Percentiles rank a stretch among this genome's conserved stretches.
These are phyloP conservation scores for Junco hyemalis DNA, from an alignment of 2,113 vertebrate genomes.

Conservation along the genomic window DNA sequence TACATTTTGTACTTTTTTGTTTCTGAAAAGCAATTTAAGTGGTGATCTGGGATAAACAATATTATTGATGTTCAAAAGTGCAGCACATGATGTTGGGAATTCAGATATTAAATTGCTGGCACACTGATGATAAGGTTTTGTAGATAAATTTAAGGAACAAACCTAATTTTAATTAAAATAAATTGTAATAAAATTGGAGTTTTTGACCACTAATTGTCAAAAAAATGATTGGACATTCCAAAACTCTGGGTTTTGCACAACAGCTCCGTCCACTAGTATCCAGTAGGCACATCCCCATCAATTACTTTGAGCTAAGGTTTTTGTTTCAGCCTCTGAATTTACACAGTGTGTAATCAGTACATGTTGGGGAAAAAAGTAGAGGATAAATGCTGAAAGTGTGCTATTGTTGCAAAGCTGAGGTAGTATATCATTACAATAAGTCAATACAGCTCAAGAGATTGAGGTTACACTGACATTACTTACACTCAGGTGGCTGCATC, in stretches of 20 bases:
- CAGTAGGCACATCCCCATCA: neutral
- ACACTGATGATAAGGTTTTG: neutral
- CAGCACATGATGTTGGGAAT: neutral
- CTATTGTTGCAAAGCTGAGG: neutral
- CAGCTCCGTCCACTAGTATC: neutral
- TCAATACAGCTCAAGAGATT: neutral
- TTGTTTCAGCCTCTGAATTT: neutral
- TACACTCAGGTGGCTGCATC: neutral
- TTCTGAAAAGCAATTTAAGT: neutral
- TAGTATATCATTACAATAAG: neutral
- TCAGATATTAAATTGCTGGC: neutral
- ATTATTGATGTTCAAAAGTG: neutral
- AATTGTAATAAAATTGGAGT: constrained; percentile 24
- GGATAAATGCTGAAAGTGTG: neutral
- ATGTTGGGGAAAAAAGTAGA: neutral
- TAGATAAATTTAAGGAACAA: constrained; percentile 1
- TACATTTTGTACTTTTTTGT: neutral
- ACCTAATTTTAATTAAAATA: constrained; percentile 41
- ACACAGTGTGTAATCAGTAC: neutral
- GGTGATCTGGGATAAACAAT: neutral
- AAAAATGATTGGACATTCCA: neutral
- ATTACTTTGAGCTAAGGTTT: constrained; percentile 15
- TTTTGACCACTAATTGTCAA: constrained; percentile 33
- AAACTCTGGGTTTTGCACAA: neutral
- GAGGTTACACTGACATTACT: neutral